Evolutionary conservation across 1,140 invertebrate species (phyloP), one percentile per base, ranked within the genome.

Genomic region (Polypedilum pembai): DNA sequence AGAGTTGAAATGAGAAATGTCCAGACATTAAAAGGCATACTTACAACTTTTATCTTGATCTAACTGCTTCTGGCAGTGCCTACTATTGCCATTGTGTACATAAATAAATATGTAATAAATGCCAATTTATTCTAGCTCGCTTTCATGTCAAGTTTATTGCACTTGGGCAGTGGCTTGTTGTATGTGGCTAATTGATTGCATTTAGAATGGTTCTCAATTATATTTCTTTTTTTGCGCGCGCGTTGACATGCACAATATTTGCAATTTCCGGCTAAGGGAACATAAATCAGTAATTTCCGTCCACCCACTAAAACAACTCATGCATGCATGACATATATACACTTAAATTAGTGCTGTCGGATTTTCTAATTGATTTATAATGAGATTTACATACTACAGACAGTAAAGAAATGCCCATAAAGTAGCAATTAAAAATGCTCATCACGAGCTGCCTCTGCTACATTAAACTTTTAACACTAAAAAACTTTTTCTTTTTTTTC

Each of bases 31-130:
- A 56, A 56, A 56, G 45, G 45, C 45, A 56, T 56, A 56, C 24
- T 56, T 56, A 56, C 45, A 56, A 56, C 45, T 56, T 56, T 56
- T 56, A 56, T 56, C 45, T 56, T 56, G 45, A 56, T 56, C 45
- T 12, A 4, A 8, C n/a, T 15, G 45, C 12, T 45, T 8, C 15
- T 15, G 41, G 15, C 8, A 15, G 8, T 8, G 41, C 8, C 41
- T 45, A 45, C 41, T 10, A 45, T 15, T n/a, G n/a, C 12, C n/a
- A 56, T n/a, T 56, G 45, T 12, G 15, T 12, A 56, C 8, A 45
- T 8, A 56, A 56, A 56, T 12, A 56, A n/a, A 56, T 12, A 56
- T 15, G 41, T 4, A 56, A 12, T 56, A 56, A 56, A 56, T 56
- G 45, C 45, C 45, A 56, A 56, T 56, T 56, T 56, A 56, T 56